phyloP scores from a whole-genome alignment of 1,140 invertebrate species.

The Notospermus geniculatus region DNA sequence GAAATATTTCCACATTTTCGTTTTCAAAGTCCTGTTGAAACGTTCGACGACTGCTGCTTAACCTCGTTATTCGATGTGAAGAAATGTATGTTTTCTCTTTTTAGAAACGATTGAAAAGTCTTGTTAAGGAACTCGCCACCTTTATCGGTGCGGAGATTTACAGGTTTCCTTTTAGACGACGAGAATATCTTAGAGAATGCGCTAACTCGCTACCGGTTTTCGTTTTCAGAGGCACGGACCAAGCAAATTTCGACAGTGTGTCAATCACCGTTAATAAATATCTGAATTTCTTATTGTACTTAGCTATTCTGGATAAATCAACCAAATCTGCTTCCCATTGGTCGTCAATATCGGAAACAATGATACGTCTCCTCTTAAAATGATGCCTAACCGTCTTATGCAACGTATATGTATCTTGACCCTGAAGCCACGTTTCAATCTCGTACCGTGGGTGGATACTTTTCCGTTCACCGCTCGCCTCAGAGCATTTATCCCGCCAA shows the following conservation, averaged over 20 bases:
- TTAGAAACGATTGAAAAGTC: constrained; percentile 14
- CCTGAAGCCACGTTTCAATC: constrained; percentile 12
- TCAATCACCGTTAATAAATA: constrained; percentile 58
- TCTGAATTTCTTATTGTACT: constrained; percentile 51
- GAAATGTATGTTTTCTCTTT: constrained; percentile 9
- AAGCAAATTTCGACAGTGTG: constrained; percentile 56
- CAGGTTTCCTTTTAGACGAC: constrained; percentile 3
- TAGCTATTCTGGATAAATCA: constrained; percentile 36
- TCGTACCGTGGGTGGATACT: not conserved
- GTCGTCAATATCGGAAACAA: constrained; percentile 34
- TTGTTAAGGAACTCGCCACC: constrained; percentile 18
- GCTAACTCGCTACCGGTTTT: constrained; percentile 48
- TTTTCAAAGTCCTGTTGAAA: constrained; percentile 57
- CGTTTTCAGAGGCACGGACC: constrained; percentile 54
- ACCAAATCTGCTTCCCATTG: constrained; percentile 51
- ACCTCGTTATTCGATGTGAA: constrained; percentile 36
- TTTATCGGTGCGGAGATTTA: constrained; percentile 16
- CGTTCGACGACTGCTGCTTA: constrained; percentile 55
- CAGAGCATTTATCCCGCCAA: no score
- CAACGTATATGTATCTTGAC: constrained; percentile 18
- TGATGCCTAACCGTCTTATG: constrained; percentile 13
- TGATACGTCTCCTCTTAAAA: constrained; percentile 13
- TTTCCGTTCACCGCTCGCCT: not conserved
- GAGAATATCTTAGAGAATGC: constrained; percentile 31
- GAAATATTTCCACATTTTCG: constrained; percentile 55